phyloP scores from a whole-genome alignment of 2,888 invertebrate species.

The Hirtodrosophila trivittata region DNA sequence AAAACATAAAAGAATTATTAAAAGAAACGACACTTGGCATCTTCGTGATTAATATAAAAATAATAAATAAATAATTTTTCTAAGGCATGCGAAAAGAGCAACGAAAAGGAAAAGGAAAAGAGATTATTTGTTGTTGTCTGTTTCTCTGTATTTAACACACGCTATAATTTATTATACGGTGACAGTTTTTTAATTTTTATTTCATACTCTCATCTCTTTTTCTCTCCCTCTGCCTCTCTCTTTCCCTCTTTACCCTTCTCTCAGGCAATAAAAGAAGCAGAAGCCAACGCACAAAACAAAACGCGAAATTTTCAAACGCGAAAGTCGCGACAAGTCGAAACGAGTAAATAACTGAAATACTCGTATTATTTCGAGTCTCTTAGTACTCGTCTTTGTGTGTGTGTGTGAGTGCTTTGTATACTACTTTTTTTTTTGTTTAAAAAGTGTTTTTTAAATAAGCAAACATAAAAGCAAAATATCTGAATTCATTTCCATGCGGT shows the following conservation, averaged over 20 bases:
- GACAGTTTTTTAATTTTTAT: slow-evolving; percentile 48
- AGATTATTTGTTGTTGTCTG: slow-evolving; percentile 40
- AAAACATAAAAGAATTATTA: slow-evolving; percentile 6
- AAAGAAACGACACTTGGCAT: slow-evolving; percentile 14
- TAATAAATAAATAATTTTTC: slow-evolving; percentile 53
- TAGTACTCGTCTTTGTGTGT: slow-evolving; percentile 20
- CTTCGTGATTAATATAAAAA: slow-evolving; percentile 37
- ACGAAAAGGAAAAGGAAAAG: slow-evolving; percentile 22
- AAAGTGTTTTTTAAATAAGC: slow-evolving; percentile 9
- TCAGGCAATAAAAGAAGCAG: slow-evolving; percentile 23
- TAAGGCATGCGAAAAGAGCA: slow-evolving; percentile 44
- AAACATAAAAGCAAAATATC: slow-evolving; percentile 19
- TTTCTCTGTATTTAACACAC: slow-evolving; percentile 28
- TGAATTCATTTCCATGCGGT: slow-evolving; percentile 15
- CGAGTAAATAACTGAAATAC: slow-evolving; percentile 41
- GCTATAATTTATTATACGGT: slow-evolving; percentile 62
- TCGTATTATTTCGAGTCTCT: slow-evolving; percentile 17
- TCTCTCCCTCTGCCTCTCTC: not conserved
- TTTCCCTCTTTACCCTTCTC: not conserved
- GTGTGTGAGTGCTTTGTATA: slow-evolving; percentile 3
- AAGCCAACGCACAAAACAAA: slow-evolving; percentile 44
- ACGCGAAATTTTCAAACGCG: slow-evolving; percentile 60
- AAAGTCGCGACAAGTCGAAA: slow-evolving; percentile 49
- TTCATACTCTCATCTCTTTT: slow-evolving; percentile 1
- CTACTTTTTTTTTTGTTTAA: slow-evolving; percentile 4